Evolutionary conservation across 2,113 vertebrate genomes (phyloP).

Genomic region (Nothoprocta pentlandii): DNA sequence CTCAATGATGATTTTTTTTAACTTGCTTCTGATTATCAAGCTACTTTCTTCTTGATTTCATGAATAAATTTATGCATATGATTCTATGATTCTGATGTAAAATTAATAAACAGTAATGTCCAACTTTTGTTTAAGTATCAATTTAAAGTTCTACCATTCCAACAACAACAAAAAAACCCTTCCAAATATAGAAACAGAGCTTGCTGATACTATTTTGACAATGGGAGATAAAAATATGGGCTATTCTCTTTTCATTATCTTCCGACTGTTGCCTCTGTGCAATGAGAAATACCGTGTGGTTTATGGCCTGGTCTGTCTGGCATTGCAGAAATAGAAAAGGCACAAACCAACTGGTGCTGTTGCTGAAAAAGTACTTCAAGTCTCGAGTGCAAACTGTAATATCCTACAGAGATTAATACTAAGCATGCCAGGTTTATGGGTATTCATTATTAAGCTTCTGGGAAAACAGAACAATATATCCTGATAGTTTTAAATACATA

Average conservation of each 20-base stretch:
- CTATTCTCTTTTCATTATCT: neutral
- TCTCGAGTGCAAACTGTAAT: conserved; percentile 54
- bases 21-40: neutral
- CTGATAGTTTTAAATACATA: conserved; percentile 36
- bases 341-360: conserved; percentile 8
- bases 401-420: conserved; percentile 56
- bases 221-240: neutral
- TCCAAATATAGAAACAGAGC: neutral
- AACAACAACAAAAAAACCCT: neutral
- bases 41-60: neutral
- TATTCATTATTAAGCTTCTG: conserved; percentile 68
- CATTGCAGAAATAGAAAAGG: neutral
- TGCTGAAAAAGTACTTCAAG: conserved; percentile 51
- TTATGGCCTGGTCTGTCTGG: neutral
- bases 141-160: neutral
- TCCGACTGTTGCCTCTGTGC: neutral
- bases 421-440: conserved; percentile 62
- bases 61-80: neutral
- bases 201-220: neutral
- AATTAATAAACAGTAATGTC: neutral
- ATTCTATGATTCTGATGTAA: neutral
- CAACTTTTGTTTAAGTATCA: neutral
- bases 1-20: neutral
- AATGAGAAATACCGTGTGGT: neutral
- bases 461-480: conserved; percentile 65